These are phyloP conservation scores for Bradypus variegatus DNA, from an alignment of 2,797 vertebrate species.

Conservation along the genomic window DNA sequence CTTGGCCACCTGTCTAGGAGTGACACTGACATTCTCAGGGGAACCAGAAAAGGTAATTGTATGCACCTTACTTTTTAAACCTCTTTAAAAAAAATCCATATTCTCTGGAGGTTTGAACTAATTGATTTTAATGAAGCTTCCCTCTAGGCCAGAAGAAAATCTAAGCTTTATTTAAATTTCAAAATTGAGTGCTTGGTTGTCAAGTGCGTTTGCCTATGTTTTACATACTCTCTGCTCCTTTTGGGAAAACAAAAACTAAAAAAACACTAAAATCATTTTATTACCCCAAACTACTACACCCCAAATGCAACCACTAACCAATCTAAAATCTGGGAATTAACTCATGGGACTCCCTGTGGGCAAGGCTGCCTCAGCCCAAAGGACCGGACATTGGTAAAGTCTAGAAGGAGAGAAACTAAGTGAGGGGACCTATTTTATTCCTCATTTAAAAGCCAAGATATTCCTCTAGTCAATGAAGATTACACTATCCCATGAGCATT, in stretches of 20 bases:
- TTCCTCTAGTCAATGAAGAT: not conserved
- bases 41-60: constrained; percentile 44
- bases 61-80: constrained; percentile 37
- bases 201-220: constrained; percentile 50
- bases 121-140: constrained; percentile 78
- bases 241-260: constrained; percentile 31
- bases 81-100: constrained; percentile 48
- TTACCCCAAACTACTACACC: not conserved
- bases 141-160: constrained; percentile 73
- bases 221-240: constrained; percentile 30
- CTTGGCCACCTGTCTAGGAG: constrained; percentile 50
- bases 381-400: not conserved
- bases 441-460: constrained; percentile 38
- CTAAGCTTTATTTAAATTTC: constrained; percentile 77
- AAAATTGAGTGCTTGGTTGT: constrained; percentile 58
- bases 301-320: not conserved
- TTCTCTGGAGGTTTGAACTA: constrained; percentile 72
- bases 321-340: not conserved
- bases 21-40: constrained; percentile 40
- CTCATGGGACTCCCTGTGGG: not conserved
- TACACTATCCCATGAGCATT: not conserved
- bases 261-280: constrained; percentile 23
- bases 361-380: not conserved
- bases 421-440: constrained; percentile 5
- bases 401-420: not conserved